Conservation (phyloP, 1,140 invertebrate genomes). For the Macrocentrus cingulum region DNA sequence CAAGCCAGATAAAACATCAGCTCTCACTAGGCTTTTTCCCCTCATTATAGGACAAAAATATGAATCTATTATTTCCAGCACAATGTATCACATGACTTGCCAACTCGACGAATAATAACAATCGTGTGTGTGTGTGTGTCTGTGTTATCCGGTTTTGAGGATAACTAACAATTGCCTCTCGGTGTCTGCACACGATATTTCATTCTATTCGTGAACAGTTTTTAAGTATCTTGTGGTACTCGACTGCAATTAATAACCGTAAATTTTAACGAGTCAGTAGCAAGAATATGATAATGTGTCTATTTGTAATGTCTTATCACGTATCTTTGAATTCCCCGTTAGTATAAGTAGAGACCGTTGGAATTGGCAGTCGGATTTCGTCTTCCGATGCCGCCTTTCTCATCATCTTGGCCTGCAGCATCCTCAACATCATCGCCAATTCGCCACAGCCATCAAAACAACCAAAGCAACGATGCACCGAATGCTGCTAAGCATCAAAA, state of each 20-base stretch:
- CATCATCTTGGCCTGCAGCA: conserved; percentile 42
- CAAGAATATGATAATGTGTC: conserved; percentile 36
- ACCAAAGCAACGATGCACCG: not conserved
- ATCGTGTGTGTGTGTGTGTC: conserved; percentile 3
- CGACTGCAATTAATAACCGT: too few relatives aligned
- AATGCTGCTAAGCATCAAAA: not conserved
- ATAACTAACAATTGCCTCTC: not conserved
- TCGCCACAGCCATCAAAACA: not conserved
- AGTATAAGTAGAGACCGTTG: conserved; percentile 61
- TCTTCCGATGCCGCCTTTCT: conserved; percentile 52
- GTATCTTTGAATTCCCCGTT: conserved; percentile 60
- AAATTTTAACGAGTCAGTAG: conserved; percentile 19
- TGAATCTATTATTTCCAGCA: conserved; percentile 57
- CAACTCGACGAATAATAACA: conserved; percentile 10
- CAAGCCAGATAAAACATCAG: conserved; percentile 32
- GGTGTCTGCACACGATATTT: not conserved
- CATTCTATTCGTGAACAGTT: not conserved
- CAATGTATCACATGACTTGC: conserved; percentile 37
- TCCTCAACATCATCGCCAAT: too few relatives aligned
- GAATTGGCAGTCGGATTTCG: conserved; percentile 58
- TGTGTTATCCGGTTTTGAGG: conserved; percentile 3
- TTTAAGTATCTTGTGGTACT: too few relatives aligned
- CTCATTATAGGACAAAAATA: conserved; percentile 56
- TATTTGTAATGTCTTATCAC: conserved; percentile 48
- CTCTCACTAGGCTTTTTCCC: conserved; percentile 60